Base-by-base conservation (phyloP, 2,888 invertebrate genomes). In the Agrotis puta region DNA sequence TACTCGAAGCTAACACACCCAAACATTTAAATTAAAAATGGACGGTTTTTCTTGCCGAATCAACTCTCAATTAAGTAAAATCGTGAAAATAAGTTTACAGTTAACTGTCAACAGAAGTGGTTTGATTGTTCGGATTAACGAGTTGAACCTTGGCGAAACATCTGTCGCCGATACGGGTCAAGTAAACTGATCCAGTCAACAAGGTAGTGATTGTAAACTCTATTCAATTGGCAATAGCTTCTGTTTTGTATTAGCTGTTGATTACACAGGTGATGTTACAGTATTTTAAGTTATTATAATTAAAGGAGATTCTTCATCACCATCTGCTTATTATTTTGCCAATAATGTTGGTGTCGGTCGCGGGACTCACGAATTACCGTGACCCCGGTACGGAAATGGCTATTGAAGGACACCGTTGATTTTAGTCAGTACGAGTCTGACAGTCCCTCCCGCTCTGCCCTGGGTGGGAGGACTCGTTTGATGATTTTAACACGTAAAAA, bases 71-170 rank as follows among this genome's bases (percentile, higher is more conserved):
- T 61, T 39, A 61, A 39, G 18, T 16, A 22, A 18, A 63, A 66
- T 51, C 16, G 69, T 69, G 47, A 59, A 63, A 63, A 75, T 84
- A 85, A 70, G 14, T 85, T 82, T 73, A 85, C 73, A 33, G 53
- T 3, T 63, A 69, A 65, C 74, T 72, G 75, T 78, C 63, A 39
- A 69, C 43, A 58, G 59, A 61, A 66, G 64, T 65, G 67, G 78
- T 69, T 74, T 82, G 82, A 85, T 82, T 74, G 89, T 78, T 77
- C 77, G 64, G 74, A 76, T 82, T 78, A 76, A 81, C 74, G 73
- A 78, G 64, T 18, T 22, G 64, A 82, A 70, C 85, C 83, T 87
- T 83, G 85, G 67, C 43, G 7, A 51, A 85, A 86, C 88, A 89
- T 88, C 87, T 84, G 85, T 79, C 64, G 61, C 6, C 39, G 51